Base-by-base conservation (phyloP, 2,888 invertebrate genomes). In the Trisateles emortualis region DNA sequence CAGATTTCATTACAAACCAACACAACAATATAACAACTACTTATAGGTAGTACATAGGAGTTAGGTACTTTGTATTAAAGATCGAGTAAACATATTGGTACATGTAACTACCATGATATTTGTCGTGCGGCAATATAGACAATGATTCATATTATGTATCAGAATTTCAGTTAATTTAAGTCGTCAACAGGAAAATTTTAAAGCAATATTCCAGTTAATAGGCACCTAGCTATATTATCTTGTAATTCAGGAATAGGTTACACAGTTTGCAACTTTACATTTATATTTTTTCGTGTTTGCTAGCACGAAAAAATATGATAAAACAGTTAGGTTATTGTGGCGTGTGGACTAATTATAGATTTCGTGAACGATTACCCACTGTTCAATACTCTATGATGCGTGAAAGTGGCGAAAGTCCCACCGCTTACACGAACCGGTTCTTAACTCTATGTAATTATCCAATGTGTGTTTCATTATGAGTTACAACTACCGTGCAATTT, bases 331-430 rank as follows among this genome's bases (percentile, higher is more conserved):
- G 56, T 53, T 52, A 62, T 65, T 62, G 41, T 57, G 26, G 59
- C 64, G 55, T 63, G 64, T 58, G 74, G 58, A 58, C 65, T 81
- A 79, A 83, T 83, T 80, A 76, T 60, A 81, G 72, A 83, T 87
- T 87, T 87, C 73, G 82, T 81, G 77, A 81, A 79, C 72, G 79
- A 84, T 82, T 74, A 72, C n/a, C n/a, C n/a, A n/a, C 64, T 57
- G 72, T 72, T 68, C 71, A 67, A 66, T 70, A 67, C 65, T 72
- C 78, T 71, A 74, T 81, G 79, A 84, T 67, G 81, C 82, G 87
- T 84, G 90, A 88, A 87, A 90, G 87, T 77, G 85, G 90, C 78
- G 91, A 91, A 90, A 91, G 90, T 87, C 52, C 65, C 68, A 69
- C 72, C 73, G 72, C 74, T 70, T 68, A 77, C 77, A 76, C 68